Conservation (phyloP, 2,797 vertebrate species). For the Gallirallus australis region DNA sequence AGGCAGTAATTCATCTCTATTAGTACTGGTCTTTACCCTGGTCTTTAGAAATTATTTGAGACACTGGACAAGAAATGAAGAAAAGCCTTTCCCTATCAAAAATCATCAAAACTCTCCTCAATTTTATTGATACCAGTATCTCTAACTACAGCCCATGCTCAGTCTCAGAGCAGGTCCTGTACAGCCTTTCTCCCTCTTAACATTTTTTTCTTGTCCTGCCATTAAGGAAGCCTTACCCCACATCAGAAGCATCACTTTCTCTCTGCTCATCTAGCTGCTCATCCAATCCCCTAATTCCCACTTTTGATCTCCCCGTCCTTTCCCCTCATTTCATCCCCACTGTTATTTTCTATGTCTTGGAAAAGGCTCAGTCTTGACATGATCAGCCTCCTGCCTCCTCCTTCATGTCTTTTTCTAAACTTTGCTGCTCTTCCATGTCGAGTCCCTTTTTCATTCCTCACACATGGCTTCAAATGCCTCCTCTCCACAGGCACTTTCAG, state of each 20-base stretch:
- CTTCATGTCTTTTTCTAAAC: neutral
- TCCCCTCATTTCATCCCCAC: neutral
- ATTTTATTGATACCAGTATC: neutral
- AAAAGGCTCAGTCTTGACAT: neutral
- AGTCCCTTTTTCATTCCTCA: neutral
- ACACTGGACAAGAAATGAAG: neutral
- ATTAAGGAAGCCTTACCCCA: neutral
- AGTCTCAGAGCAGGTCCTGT: neutral
- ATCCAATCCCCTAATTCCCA: neutral
- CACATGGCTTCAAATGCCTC: neutral
- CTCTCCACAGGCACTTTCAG: neutral
- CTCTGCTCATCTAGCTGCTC: neutral
- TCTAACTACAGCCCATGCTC: neutral
- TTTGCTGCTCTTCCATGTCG: neutral
- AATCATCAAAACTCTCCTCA: neutral
- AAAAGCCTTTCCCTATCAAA: neutral
- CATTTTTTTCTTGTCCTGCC: neutral
- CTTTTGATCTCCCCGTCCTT: neutral
- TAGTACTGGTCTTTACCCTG: neutral
- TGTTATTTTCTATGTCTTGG: neutral
- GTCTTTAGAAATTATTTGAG: neutral
- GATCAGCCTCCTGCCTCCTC: neutral
- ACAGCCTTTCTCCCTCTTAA: neutral
- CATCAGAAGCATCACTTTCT: neutral
- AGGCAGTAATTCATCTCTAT: neutral